These are phyloP conservation scores for Argopecten irradians DNA, from an alignment of 1,140 invertebrate genomes.

Conservation along the genomic window DNA sequence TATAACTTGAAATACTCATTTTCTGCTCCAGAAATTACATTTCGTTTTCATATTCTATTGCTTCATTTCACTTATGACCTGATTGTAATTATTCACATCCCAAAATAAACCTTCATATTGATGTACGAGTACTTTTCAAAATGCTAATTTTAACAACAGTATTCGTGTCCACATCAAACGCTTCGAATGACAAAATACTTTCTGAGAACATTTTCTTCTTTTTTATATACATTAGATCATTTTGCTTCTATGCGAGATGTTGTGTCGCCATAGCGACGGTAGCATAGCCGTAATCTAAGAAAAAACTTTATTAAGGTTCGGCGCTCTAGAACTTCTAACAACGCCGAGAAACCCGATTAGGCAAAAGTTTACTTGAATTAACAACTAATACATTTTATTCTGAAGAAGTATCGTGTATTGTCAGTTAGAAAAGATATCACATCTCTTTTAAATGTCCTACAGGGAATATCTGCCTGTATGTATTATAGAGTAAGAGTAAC, in stretches of 20 bases:
- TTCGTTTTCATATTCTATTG: too few species aligned
- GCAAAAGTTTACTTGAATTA: not conserved
- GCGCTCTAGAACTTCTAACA: not conserved
- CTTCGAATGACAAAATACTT: not conserved
- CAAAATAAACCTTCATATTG: too few species aligned
- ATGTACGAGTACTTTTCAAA: too few species aligned
- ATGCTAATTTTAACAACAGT: not conserved
- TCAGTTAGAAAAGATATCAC: not conserved
- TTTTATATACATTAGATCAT: not conserved
- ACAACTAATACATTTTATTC: not conserved
- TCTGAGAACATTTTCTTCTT: not conserved
- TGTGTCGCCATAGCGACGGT: not conserved
- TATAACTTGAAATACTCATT: too few species aligned
- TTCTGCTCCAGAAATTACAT: too few species aligned
- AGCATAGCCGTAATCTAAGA: not conserved
- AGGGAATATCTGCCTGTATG: not conserved
- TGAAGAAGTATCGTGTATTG: not conserved
- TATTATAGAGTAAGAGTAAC: not conserved
- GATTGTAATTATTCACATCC: too few species aligned
- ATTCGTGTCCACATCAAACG: not conserved
- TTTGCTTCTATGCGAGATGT: not conserved
- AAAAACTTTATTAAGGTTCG: not conserved
- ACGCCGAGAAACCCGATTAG: not conserved
- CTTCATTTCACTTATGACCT: too few species aligned
- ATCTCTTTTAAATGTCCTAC: not conserved